phyloP scores from a whole-genome alignment of 2,113 vertebrate genomes.

The Antechinus stuartii region DNA sequence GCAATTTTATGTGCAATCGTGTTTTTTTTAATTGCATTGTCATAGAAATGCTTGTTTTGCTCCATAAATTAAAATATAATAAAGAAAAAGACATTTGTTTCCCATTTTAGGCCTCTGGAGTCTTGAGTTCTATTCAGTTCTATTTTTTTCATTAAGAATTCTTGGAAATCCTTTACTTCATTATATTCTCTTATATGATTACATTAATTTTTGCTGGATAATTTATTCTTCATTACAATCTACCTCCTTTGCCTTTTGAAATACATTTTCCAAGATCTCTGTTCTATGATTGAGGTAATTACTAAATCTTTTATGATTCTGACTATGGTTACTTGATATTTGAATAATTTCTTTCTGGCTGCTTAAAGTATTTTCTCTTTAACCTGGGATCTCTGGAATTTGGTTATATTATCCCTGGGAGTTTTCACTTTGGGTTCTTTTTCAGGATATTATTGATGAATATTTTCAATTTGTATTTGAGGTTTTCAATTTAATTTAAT shows the following conservation, averaged over 20 bases:
- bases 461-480: neutral
- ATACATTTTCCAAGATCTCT: neutral
- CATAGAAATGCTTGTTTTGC: too few species aligned
- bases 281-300: neutral
- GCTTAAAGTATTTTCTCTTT: neutral
- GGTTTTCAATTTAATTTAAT: too few species aligned
- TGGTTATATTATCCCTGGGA: neutral
- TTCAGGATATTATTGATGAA: neutral
- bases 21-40: too few species aligned
- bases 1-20: too few species aligned
- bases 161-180: too few species aligned
- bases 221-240: neutral
- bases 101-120: too few species aligned
- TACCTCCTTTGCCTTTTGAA: neutral
- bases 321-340: neutral
- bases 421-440: neutral
- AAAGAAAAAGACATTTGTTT: too few species aligned
- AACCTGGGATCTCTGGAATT: neutral
- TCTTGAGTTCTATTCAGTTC: too few species aligned
- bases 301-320: neutral
- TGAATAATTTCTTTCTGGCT: neutral
- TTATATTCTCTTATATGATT: too few species aligned
- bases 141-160: too few species aligned
- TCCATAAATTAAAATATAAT: too few species aligned
- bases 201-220: too few species aligned